phyloP scores from a whole-genome alignment of 2,797 vertebrate genomes.

The Notolabrus celidotus region DNA sequence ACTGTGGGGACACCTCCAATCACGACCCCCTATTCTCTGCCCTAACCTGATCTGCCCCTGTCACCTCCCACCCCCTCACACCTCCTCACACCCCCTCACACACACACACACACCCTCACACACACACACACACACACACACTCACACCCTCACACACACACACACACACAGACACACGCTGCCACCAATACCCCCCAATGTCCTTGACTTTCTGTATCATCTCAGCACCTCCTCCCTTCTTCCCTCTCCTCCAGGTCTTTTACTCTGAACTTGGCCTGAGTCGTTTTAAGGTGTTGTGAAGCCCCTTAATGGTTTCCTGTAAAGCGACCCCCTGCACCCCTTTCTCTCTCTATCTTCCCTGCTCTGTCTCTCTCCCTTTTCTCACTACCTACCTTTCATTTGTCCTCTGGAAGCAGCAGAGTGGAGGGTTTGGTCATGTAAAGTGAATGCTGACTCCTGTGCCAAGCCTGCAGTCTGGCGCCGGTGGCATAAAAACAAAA shows the following conservation, averaged over 20 bases:
- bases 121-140: no score
- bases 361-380: slow-evolving; percentile 26
- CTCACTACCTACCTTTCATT: slow-evolving; percentile 44
- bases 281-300: slow-evolving; percentile 35
- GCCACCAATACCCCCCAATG: slow-evolving; percentile 46
- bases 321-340: background rate
- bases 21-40: slow-evolving; percentile 15
- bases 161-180: background rate
- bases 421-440: slow-evolving; percentile 57
- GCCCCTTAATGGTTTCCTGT: slow-evolving; percentile 28
- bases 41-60: slow-evolving; percentile 52
- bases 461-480: slow-evolving; percentile 60
- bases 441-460: slow-evolving; percentile 51
- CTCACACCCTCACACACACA: no score
- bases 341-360: slow-evolving; percentile 4
- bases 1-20: slow-evolving; percentile 65
- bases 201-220: slow-evolving; percentile 35
- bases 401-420: slow-evolving; percentile 53
- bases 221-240: slow-evolving; percentile 16
- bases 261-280: slow-evolving; percentile 27
- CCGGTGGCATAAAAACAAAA: slow-evolving; percentile 52
- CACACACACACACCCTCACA: no score
- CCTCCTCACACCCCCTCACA: background rate
- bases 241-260: slow-evolving; percentile 8
- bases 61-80: no score